Conservation (phyloP, 2,113 vertebrate species). For the Riparia riparia region DNA sequence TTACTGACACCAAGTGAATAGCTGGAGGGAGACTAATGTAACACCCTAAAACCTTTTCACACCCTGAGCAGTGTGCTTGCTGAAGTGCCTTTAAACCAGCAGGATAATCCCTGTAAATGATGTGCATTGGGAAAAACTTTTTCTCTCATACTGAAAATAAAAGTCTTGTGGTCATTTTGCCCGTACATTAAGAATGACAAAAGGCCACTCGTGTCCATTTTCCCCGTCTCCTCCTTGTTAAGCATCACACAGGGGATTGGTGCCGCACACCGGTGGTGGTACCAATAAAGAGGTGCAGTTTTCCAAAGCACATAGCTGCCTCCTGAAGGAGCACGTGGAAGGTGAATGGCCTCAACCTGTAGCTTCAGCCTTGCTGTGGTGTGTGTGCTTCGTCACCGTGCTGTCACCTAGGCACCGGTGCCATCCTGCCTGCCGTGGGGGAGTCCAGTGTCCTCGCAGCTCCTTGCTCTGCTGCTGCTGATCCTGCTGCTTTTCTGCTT, state of each 20-base stretch:
- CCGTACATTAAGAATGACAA: background rate
- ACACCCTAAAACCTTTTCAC: background rate
- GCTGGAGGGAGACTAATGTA: background rate
- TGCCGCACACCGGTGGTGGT: background rate
- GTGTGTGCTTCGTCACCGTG: background rate
- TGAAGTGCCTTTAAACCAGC: conserved; percentile 5
- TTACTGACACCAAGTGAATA: background rate
- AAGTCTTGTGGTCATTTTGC: background rate
- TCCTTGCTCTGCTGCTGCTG: conserved; percentile 17
- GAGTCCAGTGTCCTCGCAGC: background rate
- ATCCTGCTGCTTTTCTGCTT: conserved; percentile 65
- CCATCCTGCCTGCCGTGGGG: background rate
- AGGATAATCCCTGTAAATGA: background rate
- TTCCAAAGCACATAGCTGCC: background rate
- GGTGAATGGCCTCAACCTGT: background rate
- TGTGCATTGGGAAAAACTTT: background rate
- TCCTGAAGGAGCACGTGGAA: background rate
- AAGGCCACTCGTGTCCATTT: background rate
- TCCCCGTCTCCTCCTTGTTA: background rate
- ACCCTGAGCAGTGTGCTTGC: background rate
- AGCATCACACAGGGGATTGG: background rate
- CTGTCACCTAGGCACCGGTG: background rate
- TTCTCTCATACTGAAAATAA: background rate
- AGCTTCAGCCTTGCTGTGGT: fast-evolving
- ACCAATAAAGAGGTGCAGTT: background rate